Evolutionary conservation across 2,888 invertebrate species (phyloP).

Genomic region (Heliconius charithonia): DNA sequence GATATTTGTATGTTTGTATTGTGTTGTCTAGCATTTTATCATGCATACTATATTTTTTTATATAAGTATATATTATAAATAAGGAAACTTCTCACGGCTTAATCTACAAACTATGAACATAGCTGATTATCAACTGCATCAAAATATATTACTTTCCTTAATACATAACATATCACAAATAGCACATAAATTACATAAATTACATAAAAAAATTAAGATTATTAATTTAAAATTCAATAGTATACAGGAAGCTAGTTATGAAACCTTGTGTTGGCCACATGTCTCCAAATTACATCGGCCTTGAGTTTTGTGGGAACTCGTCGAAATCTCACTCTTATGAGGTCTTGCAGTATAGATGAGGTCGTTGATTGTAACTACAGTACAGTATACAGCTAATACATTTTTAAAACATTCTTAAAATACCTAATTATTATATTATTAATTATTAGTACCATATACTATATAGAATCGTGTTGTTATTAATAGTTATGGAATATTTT

Average conservation of each 20-base stretch:
- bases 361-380: slow-evolving; percentile 49
- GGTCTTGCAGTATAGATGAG: slow-evolving; percentile 67
- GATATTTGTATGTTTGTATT: no score
- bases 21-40: no score
- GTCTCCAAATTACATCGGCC: slow-evolving; percentile 75
- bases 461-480: not conserved
- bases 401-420: not conserved
- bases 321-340: slow-evolving; percentile 64
- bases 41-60: no score
- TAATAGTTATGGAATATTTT: no score
- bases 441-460: not conserved
- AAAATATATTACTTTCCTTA: not conserved
- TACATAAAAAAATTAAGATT: slow-evolving; percentile 12
- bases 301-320: slow-evolving; percentile 77
- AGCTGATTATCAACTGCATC: no score
- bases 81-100: no score
- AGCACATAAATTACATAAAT: slow-evolving; percentile 5
- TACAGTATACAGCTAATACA: slow-evolving; percentile 6
- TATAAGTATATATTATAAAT: no score
- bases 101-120: no score
- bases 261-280: slow-evolving; percentile 79
- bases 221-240: slow-evolving; percentile 33
- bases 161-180: not conserved
- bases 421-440: not conserved
- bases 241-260: slow-evolving; percentile 51